Evolutionary conservation across 2,797 vertebrate species (phyloP).

Genomic region (Sebastes ruberrimus): DNA sequence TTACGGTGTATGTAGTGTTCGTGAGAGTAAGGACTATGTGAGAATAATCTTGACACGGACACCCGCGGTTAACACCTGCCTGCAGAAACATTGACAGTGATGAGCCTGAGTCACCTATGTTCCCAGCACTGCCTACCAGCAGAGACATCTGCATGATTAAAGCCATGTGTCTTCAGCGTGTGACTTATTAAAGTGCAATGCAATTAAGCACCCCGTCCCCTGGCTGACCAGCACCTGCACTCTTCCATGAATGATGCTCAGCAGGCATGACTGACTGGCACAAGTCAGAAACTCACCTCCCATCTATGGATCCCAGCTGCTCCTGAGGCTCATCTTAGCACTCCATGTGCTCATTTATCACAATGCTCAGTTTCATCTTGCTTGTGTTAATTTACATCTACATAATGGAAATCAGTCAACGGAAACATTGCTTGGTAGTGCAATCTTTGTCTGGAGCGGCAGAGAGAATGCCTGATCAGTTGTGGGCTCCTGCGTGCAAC

Average conservation of each 20-base stretch:
- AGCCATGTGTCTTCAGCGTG: conserved; percentile 61
- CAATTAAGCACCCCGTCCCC: conserved; percentile 77
- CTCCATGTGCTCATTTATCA: conserved; percentile 55
- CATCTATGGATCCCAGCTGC: conserved; percentile 47
- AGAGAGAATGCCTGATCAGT: conserved; percentile 65
- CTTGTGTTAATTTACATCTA: conserved; percentile 65
- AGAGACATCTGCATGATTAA: conserved; percentile 73
- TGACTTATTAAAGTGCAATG: conserved; percentile 80
- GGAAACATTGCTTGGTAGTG: conserved; percentile 60
- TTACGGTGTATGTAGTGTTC: background rate
- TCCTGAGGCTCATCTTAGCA: conserved; percentile 44
- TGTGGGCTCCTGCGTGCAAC: conserved; percentile 34
- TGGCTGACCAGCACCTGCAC: conserved; percentile 65
- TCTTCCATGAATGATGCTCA: conserved; percentile 66
- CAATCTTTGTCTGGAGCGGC: conserved; percentile 54
- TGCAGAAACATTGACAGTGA: conserved; percentile 49
- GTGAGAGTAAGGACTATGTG: conserved; percentile 26
- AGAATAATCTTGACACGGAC: conserved; percentile 14
- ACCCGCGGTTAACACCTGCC: conserved; percentile 32
- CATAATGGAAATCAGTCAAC: conserved; percentile 68
- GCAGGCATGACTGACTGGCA: conserved; percentile 54
- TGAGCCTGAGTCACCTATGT: conserved; percentile 46
- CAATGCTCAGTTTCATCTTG: conserved; percentile 47
- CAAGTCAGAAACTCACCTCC: conserved; percentile 43
- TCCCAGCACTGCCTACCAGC: conserved; percentile 53